phyloP scores from a whole-genome alignment of 2,113 vertebrate genomes.

The Callipepla squamata region DNA sequence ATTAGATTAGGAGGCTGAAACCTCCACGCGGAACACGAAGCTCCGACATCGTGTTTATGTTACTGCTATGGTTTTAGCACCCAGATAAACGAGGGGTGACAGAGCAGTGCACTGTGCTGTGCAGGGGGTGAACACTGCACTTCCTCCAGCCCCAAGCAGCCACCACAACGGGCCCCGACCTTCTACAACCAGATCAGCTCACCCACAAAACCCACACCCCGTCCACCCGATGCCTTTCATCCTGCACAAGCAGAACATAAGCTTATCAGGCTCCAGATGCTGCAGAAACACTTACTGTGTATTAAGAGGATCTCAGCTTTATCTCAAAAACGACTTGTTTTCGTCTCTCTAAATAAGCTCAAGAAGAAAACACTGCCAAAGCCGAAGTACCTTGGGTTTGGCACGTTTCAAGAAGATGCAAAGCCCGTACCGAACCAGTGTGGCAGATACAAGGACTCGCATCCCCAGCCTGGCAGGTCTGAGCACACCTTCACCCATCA shows the following conservation, averaged over 20 bases:
- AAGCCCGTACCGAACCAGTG: not conserved
- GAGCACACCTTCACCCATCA: not conserved
- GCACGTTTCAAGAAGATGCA: not conserved
- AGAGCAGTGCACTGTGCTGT: accelerated
- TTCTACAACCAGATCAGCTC: not conserved
- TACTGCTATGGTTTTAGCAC: not conserved
- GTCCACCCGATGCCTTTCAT: not conserved
- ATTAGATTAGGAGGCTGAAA: not conserved
- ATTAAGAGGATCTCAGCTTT: not conserved
- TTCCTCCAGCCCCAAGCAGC: not conserved
- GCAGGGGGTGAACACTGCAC: not conserved
- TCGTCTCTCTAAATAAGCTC: not conserved
- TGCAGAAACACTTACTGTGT: not conserved
- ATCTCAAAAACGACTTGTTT: not conserved
- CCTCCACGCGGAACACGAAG: not conserved
- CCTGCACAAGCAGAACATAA: not conserved
- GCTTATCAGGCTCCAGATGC: not conserved
- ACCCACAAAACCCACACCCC: not conserved
- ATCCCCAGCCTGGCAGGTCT: not conserved
- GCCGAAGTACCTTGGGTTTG: not conserved
- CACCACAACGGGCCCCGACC: not conserved
- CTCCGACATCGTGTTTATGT: not conserved
- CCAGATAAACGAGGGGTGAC: not conserved
- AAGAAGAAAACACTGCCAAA: not conserved
- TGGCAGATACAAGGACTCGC: not conserved